Conservation (phyloP, 1,140 invertebrate genomes). For the Saccostrea cuccullata region DNA sequence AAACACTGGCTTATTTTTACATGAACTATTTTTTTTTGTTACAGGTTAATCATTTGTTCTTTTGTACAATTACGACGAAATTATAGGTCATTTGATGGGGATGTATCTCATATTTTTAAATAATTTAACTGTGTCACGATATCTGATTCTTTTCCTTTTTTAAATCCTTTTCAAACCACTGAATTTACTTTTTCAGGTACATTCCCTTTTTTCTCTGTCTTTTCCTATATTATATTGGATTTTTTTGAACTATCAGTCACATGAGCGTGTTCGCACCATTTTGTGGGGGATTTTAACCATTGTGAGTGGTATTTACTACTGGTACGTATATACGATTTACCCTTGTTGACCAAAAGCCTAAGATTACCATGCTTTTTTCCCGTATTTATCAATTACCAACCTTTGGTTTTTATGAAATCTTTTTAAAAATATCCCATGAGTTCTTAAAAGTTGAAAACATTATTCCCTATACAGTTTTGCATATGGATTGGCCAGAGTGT, state of each 20-base stretch:
- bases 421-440: too few relatives aligned
- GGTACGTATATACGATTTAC: conserved; percentile 58
- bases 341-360: too few relatives aligned
- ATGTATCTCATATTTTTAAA: conserved; percentile 46
- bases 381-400: too few relatives aligned
- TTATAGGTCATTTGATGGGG: conserved; percentile 77
- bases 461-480: too few relatives aligned
- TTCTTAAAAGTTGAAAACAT: too few relatives aligned
- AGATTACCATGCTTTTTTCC: too few relatives aligned
- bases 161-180: not conserved
- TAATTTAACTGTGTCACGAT: too few relatives aligned
- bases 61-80: conserved; percentile 76
- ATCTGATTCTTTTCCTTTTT: too few relatives aligned
- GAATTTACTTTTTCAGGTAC: conserved; percentile 66
- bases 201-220: conserved; percentile 73
- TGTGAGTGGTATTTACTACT: conserved; percentile 72
- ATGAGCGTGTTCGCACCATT: conserved; percentile 8
- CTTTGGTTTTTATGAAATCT: too few relatives aligned
- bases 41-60: conserved; percentile 75
- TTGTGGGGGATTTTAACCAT: conserved; percentile 66
- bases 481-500: too few relatives aligned
- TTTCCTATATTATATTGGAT: conserved; percentile 71
- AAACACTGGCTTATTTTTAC: too few relatives aligned
- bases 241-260: conserved; percentile 51
- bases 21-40: not conserved